Conservation (phyloP, 2,797 vertebrate species). For the Rousettus madagascariensis region DNA sequence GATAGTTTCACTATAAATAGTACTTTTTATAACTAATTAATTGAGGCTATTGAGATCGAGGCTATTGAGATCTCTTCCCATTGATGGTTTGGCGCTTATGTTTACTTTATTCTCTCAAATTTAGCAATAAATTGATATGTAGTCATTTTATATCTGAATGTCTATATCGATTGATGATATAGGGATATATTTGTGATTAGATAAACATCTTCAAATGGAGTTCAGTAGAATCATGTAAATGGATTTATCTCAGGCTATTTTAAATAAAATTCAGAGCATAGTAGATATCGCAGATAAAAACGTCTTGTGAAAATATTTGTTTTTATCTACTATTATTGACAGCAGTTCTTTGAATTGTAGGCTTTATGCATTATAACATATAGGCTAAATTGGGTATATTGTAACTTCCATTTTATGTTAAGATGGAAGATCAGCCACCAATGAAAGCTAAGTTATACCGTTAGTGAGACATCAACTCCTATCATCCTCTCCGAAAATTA, state of each 20-base stretch:
- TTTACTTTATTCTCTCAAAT: neutral
- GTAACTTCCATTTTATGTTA: constrained; percentile 35
- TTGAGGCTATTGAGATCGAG: neutral
- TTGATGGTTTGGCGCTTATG: neutral
- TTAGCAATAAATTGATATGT: neutral
- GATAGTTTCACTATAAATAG: neutral
- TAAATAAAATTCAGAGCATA: neutral
- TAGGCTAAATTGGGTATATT: neutral
- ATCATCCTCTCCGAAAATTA: constrained; percentile 33
- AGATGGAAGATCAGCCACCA: constrained; percentile 15
- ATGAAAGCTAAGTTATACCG: neutral
- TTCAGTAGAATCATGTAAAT: neutral
- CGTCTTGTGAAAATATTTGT: neutral
- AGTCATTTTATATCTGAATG: neutral
- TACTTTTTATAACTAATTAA: neutral
- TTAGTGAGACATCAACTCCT: neutral
- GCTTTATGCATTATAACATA: neutral
- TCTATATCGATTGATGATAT: neutral
- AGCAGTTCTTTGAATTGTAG: neutral
- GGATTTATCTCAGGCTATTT: neutral
- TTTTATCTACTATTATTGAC: neutral
- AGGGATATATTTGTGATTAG: neutral
- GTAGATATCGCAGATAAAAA: neutral
- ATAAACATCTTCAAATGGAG: neutral
- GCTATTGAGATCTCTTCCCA: neutral